Evolutionary conservation across 35 echinoderm and acorn worm genomes (phyloP).

Genomic region (Anneissia japonica): DNA sequence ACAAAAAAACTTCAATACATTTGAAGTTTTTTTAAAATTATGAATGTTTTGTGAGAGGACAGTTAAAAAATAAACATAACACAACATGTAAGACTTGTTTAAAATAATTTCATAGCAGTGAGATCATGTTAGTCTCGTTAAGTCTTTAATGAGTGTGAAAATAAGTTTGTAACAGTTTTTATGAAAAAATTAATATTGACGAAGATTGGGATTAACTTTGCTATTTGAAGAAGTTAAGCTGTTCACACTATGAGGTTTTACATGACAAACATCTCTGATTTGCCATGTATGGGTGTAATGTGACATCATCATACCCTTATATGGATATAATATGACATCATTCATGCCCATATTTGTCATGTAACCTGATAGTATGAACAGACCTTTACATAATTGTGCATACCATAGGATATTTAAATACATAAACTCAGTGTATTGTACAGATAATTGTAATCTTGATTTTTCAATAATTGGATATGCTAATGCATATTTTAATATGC

Average conservation of each 20-base stretch:
- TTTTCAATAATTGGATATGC: neutral
- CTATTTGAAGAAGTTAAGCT: neutral
- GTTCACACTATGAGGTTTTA: too few relatives aligned
- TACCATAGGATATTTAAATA: neutral
- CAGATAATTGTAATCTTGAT: neutral
- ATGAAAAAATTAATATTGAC: neutral
- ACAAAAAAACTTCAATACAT: neutral
- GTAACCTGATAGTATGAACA: too few relatives aligned
- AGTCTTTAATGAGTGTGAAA: too few relatives aligned
- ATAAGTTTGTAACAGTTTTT: neutral
- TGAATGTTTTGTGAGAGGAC: neutral
- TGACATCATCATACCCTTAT: too few relatives aligned
- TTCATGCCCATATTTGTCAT: too few relatives aligned
- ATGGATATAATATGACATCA: too few relatives aligned
- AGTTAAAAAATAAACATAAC: neutral
- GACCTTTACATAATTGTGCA: too few relatives aligned
- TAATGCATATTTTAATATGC: neutral
- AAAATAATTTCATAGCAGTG: neutral
- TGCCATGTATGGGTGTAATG: too few relatives aligned
- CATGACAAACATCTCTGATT: too few relatives aligned
- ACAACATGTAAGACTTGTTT: neutral
- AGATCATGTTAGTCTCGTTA: neutral
- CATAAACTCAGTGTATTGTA: neutral
- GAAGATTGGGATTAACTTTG: neutral
- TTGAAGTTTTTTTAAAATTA: neutral